These are phyloP conservation scores for Bos javanicus DNA, from an alignment of 2,113 vertebrate genomes.

Conservation along the genomic window DNA sequence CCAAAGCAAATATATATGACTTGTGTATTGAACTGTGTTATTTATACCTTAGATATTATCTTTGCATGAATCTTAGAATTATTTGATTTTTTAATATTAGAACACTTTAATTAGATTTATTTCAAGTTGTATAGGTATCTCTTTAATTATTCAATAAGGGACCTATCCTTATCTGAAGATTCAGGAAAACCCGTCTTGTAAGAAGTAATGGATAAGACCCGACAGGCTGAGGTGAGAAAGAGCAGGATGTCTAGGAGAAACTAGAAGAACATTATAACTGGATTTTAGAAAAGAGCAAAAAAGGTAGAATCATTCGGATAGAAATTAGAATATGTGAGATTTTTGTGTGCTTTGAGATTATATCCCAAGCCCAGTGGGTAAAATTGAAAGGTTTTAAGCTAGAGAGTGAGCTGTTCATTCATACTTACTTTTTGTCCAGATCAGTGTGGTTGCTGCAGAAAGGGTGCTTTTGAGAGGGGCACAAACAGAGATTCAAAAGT, in stretches of 20 bases:
- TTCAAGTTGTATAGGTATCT: neutral
- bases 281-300: neutral
- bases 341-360: neutral
- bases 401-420: neutral
- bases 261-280: neutral
- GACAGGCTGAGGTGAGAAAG: neutral
- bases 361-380: neutral
- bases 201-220: neutral
- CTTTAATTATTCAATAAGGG: neutral
- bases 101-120: slow-evolving; percentile 8
- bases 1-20: neutral
- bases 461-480: neutral
- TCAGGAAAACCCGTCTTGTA: neutral
- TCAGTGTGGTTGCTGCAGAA: neutral
- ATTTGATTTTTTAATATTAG: neutral
- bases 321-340: neutral
- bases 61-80: neutral
- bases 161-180: neutral
- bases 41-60: neutral
- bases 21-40: neutral
- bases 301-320: neutral
- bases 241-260: neutral
- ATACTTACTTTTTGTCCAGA: slow-evolving; percentile 1
- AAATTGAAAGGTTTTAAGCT: neutral
- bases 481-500: neutral